Percentiles rank a stretch among this genome's conserved stretches.
Evolutionary conservation across 2,797 vertebrate species (phyloP).

Genomic region (Coreius guichenoti): DNA sequence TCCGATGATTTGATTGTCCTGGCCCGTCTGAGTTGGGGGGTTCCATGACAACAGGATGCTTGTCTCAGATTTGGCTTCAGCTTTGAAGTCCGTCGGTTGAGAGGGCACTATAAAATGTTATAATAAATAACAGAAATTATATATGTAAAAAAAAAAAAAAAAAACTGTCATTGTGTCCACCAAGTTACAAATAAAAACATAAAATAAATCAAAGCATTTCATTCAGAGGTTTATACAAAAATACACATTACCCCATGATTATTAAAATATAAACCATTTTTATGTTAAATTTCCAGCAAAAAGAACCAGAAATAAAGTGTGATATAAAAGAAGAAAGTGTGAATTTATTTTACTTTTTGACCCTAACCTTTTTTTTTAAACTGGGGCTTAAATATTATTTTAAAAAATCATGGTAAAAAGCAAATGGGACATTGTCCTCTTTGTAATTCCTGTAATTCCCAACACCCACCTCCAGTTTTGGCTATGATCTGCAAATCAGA

Average conservation of each 20-base stretch:
- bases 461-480: constrained; percentile 92
- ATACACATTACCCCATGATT: not conserved
- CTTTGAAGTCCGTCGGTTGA: constrained; percentile 95
- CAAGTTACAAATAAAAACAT: not conserved
- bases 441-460: not conserved
- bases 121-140: not conserved
- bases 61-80: constrained; percentile 97
- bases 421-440: not conserved
- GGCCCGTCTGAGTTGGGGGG: constrained; percentile 84
- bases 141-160: too few species aligned
- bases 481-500: constrained; percentile 97
- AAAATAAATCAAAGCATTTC: not conserved
- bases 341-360: too few species aligned
- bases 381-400: too few species aligned
- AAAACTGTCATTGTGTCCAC: not conserved
- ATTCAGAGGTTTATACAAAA: not conserved
- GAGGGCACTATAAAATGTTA: constrained; percentile 82
- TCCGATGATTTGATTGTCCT: constrained; percentile 92
- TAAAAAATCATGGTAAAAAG: not conserved
- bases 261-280: not conserved
- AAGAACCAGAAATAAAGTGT: not conserved
- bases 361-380: too few species aligned
- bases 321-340: not conserved
- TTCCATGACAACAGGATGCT: constrained; percentile 96
- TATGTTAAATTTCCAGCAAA: not conserved